Evolutionary conservation across 53 echinoderm and acorn worm species (phyloP).

Genomic region (Apostichopus leukothele): DNA sequence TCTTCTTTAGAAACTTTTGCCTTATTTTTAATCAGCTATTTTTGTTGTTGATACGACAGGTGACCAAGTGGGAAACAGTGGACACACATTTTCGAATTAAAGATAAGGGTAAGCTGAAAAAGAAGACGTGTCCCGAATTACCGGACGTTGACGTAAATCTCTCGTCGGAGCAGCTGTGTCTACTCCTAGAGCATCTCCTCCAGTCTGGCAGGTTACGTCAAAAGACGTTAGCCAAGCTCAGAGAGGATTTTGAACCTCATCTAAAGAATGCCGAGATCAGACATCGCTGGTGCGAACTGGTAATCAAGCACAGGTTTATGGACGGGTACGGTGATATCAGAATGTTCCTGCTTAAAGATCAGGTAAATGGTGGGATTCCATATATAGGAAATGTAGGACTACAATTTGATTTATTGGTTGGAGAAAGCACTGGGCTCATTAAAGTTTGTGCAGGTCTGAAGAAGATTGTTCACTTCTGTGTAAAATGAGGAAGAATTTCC

Average conservation of each 20-base stretch:
- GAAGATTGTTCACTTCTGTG: not conserved
- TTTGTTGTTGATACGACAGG: not conserved
- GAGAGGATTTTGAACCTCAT: slow-evolving; percentile 57
- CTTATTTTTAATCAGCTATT: no score
- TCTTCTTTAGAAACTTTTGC: no score
- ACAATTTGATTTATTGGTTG: no score
- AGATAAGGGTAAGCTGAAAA: slow-evolving; percentile 45
- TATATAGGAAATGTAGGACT: no score
- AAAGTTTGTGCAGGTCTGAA: not conserved
- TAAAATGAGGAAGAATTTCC: not conserved
- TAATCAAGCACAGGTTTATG: slow-evolving; percentile 65
- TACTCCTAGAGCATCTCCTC: slow-evolving; percentile 65
- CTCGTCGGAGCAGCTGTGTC: slow-evolving; percentile 68
- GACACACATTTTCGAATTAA: slow-evolving; percentile 32
- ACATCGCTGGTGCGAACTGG: slow-evolving; percentile 93
- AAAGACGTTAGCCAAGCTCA: slow-evolving; percentile 63
- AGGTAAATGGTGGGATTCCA: slow-evolving; percentile 53
- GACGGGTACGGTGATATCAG: slow-evolving; percentile 75
- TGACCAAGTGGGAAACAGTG: slow-evolving; percentile 31
- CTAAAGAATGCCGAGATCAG: slow-evolving; percentile 73
- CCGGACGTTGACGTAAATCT: slow-evolving; percentile 44
- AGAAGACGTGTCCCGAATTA: slow-evolving; percentile 1
- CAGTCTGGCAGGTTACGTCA: slow-evolving; percentile 44
- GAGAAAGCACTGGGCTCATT: no score
- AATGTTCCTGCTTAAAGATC: slow-evolving; percentile 78